Conservation (phyloP, 2,888 invertebrate genomes). For the Gastracanthus pulcherrimus region DNA sequence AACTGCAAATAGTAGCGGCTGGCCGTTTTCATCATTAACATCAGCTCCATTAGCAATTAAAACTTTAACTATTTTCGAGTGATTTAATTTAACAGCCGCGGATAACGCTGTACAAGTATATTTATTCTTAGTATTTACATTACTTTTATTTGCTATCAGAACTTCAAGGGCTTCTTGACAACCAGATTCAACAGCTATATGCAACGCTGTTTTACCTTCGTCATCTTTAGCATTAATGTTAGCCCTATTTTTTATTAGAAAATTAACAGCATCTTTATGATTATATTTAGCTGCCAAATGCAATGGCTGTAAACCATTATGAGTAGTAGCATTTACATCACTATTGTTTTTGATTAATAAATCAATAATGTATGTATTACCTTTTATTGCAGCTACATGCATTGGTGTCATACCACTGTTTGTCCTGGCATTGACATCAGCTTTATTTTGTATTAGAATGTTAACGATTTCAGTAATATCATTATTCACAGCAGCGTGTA, state of each 20-base stretch:
- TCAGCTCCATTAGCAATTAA: background rate
- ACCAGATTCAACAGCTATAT: background rate
- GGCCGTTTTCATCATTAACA: constrained; percentile 40
- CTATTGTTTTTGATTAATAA: background rate
- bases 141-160: background rate
- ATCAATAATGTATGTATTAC: background rate
- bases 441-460: constrained; percentile 45
- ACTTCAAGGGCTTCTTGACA: background rate
- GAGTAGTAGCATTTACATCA: constrained; percentile 7
- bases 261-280: background rate
- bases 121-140: background rate
- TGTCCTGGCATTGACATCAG: constrained; percentile 14
- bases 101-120: constrained; percentile 12
- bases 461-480: constrained; percentile 41
- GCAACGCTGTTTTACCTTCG: background rate
- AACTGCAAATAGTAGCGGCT: constrained; percentile 45
- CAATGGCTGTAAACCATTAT: background rate
- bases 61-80: background rate
- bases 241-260: background rate
- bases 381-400: constrained; percentile 1
- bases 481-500: constrained; percentile 36
- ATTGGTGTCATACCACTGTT: constrained; percentile 1
- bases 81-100: constrained; percentile 1
- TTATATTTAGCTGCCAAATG: constrained; percentile 25
- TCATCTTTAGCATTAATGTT: background rate